Percentiles rank a stretch among this genome's conserved stretches.
These are phyloP conservation scores for Odontomachus brunneus DNA, from an alignment of 1,140 invertebrate species.

Conservation along the genomic window DNA sequence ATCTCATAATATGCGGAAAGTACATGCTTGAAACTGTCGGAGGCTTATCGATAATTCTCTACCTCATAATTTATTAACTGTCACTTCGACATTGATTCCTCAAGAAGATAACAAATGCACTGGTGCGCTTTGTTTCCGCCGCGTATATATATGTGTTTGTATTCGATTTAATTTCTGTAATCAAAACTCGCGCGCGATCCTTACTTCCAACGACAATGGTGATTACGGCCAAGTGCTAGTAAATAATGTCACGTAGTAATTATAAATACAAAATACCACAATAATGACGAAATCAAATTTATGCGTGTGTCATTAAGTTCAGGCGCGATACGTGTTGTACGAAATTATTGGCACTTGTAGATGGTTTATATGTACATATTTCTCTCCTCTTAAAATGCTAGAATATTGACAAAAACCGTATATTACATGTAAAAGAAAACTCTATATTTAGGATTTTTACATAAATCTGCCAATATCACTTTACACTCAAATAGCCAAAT, in stretches of 20 bases:
- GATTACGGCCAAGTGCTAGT: neutral
- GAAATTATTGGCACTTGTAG: no score
- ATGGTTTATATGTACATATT: no score
- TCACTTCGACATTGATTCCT: conserved; percentile 29
- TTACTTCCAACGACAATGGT: neutral
- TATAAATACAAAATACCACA: no score
- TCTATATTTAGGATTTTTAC: no score
- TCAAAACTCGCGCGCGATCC: neutral
- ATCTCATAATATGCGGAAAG: conserved; percentile 50
- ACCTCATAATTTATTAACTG: neutral
- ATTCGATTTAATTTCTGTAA: no score
- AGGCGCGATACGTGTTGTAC: no score
- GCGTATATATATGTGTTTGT: no score
- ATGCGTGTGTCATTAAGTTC: neutral
- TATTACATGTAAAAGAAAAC: no score
- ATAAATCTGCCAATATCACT: no score
- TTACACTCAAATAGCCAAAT: no score
- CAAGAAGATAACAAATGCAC: conserved; percentile 25
- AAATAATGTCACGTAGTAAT: neutral
- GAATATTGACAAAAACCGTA: no score
- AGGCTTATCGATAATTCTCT: conserved; percentile 46
- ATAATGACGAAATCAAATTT: neutral
- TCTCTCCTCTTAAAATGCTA: no score
- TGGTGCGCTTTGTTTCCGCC: neutral
- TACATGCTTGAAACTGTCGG: conserved; percentile 9